Percentiles rank a stretch among this genome's conserved stretches.
These are phyloP conservation scores for Euphonia xanthogaster DNA, from an alignment of 2,797 vertebrate species.

Conservation along the genomic window DNA sequence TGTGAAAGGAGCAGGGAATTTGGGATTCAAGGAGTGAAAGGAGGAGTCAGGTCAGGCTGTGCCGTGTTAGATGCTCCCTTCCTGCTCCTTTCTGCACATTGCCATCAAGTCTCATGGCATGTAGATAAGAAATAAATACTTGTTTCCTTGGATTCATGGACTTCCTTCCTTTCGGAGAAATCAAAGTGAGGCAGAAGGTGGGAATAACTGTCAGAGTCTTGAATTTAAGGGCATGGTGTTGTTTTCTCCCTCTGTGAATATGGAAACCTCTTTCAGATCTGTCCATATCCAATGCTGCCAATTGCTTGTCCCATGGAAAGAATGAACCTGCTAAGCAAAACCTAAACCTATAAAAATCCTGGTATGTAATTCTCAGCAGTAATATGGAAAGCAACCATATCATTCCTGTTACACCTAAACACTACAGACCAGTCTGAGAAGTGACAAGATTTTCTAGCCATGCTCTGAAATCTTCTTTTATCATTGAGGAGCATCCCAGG, in stretches of 20 bases:
- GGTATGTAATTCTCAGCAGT: neutral
- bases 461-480: neutral
- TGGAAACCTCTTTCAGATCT: neutral
- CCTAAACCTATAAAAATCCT: neutral
- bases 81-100: neutral
- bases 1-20: neutral
- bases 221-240: neutral
- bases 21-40: accelerated
- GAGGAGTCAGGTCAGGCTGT: neutral
- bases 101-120: neutral
- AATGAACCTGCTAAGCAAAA: neutral
- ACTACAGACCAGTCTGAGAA: neutral
- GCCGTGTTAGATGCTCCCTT: neutral
- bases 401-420: neutral
- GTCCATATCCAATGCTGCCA: neutral
- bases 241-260: neutral
- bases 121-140: neutral
- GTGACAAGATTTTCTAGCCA: neutral
- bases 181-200: neutral
- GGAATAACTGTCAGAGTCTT: neutral
- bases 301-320: neutral
- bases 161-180: neutral
- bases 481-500: neutral
- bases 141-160: neutral
- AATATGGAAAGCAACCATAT: neutral